phyloP scores from a whole-genome alignment of 2,797 vertebrate species.

The Argentina silus region DNA sequence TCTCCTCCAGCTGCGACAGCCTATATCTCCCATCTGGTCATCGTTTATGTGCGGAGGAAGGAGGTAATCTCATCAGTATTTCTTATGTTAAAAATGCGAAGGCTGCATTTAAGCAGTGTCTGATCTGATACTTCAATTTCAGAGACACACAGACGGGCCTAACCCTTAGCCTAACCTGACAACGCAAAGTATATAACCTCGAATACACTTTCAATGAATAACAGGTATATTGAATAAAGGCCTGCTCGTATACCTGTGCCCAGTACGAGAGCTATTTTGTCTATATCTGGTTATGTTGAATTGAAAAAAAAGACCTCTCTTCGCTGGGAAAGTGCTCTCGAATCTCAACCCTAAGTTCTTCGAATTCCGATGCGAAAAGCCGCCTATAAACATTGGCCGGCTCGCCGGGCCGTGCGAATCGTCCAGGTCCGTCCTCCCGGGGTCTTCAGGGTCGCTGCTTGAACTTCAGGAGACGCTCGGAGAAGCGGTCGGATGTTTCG shows the following conservation, averaged over 20 bases:
- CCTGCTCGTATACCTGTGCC: not conserved
- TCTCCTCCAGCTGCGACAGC: conserved; percentile 50
- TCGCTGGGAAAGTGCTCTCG: conserved; percentile 8
- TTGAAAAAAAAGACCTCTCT: not conserved
- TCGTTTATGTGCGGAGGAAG: conserved; percentile 65
- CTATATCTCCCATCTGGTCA: conserved; percentile 51
- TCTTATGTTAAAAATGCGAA: conserved; percentile 45
- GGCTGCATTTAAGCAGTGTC: conserved; percentile 39
- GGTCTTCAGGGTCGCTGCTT: conserved; percentile 59
- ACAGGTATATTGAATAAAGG: not conserved
- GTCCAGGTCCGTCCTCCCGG: not conserved
- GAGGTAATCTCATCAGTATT: conserved; percentile 61
- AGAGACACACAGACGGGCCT: too few relatives aligned
- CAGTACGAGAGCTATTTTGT: not conserved
- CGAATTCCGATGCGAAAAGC: conserved; percentile 66
- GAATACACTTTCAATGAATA: not conserved
- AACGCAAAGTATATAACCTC: too few relatives aligned
- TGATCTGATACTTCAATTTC: not conserved
- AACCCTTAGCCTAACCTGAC: too few relatives aligned
- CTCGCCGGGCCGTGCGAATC: too few relatives aligned
- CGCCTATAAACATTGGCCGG: conserved; percentile 40
- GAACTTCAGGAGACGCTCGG: conserved; percentile 47
- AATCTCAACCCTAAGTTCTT: conserved; percentile 55
- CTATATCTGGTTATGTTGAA: not conserved
- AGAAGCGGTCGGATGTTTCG: conserved; percentile 11